A percentile compares a stretch with the other conserved stretches of the same genome.
These are phyloP conservation scores for Peromyscus eremicus DNA, from an alignment of 2,797 vertebrate genomes.

Conservation along the genomic window DNA sequence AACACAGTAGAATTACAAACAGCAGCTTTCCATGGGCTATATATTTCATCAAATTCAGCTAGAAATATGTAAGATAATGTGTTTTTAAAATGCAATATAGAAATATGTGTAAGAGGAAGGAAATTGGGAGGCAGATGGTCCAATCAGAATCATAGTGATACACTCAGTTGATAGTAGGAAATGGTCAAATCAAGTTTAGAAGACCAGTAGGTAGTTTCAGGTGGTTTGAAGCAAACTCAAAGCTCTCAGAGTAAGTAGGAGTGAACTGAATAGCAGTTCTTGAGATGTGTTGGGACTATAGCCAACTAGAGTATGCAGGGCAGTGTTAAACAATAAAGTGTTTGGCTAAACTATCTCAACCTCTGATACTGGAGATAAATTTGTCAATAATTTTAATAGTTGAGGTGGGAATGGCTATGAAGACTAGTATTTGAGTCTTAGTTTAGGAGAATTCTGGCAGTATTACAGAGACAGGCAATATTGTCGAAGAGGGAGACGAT, in stretches of 20 bases:
- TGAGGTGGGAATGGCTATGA: conserved; percentile 20
- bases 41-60: conserved; percentile 10
- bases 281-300: not conserved
- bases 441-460: not conserved
- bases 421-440: conserved; percentile 5
- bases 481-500: conserved; percentile 18
- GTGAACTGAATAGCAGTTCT: not conserved
- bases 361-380: not conserved
- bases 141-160: not conserved
- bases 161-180: conserved; percentile 2
- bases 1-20: conserved; percentile 24
- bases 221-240: not conserved
- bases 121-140: not conserved
- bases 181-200: not conserved
- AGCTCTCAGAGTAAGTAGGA: not conserved
- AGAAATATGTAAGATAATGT: conserved; percentile 6
- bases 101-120: not conserved
- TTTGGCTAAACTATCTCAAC: not conserved
- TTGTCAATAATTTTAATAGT: conserved; percentile 53
- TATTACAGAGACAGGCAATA: not conserved
- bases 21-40: not conserved
- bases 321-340: not conserved
- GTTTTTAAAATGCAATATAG: conserved; percentile 15
- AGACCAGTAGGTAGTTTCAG: not conserved
- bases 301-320: not conserved